A percentile compares a stretch with the other conserved stretches of the same genome.
Evolutionary conservation across 1,140 invertebrate species (phyloP).

Genomic region (Sycophila sp.): DNA sequence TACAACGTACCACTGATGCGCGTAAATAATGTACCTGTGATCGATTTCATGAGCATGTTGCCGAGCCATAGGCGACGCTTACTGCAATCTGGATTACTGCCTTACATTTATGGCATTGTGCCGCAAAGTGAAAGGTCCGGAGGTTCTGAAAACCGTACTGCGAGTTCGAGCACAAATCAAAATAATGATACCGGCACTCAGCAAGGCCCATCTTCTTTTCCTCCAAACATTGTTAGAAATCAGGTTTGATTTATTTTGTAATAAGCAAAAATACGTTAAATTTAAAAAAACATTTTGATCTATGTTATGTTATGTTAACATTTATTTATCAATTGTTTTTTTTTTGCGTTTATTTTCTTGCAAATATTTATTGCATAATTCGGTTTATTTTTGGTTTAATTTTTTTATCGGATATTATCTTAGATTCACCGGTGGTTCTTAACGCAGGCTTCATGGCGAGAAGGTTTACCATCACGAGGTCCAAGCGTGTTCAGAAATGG

Average conservation of each 20-base stretch:
- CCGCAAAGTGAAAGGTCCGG: background rate
- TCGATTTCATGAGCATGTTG: constrained; percentile 49
- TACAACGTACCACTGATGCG: constrained; percentile 69
- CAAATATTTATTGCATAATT: background rate
- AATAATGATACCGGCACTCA: constrained; percentile 22
- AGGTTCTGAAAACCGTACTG: background rate
- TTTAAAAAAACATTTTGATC: background rate
- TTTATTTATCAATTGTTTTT: background rate
- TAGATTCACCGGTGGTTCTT: constrained; percentile 45
- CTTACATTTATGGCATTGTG: background rate
- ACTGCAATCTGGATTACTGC: background rate
- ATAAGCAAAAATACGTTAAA: background rate
- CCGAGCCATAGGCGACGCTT: too few species aligned
- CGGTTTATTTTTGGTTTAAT: background rate
- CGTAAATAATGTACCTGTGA: constrained; percentile 70
- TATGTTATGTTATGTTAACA: background rate
- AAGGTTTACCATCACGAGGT: constrained; percentile 7
- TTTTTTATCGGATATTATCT: background rate
- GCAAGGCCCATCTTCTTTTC: constrained; percentile 8
- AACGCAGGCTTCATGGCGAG: constrained; percentile 41
- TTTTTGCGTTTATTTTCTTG: background rate
- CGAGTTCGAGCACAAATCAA: background rate
- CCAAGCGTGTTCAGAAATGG: constrained; percentile 28
- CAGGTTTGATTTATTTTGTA: constrained; percentile 33
- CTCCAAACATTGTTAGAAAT: constrained; percentile 29